Conservation (phyloP, 2,797 vertebrate species). For the Liasis olivaceus region DNA sequence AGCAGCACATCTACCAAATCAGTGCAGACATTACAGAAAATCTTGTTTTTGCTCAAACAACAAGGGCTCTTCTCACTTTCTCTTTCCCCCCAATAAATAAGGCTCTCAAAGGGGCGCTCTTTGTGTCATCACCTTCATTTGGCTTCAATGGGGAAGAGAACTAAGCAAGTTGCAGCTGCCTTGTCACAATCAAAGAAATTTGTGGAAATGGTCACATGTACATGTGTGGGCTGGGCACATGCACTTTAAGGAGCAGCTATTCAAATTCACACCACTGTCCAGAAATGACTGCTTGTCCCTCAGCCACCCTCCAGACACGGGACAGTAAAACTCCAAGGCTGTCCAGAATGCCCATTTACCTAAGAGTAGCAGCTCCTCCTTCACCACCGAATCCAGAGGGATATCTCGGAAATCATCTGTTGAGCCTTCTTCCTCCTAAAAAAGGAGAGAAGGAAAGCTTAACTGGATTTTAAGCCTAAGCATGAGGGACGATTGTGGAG, state of each 20-base stretch:
- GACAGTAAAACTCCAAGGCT: not conserved
- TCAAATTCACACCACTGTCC: not conserved
- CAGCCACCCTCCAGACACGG: not conserved
- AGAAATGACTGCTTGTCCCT: too few species aligned
- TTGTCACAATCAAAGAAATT: not conserved
- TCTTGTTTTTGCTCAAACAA: too few species aligned
- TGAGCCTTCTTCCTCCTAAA: conserved; percentile 77
- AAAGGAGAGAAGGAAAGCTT: not conserved
- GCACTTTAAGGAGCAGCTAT: not conserved
- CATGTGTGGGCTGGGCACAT: too few species aligned
- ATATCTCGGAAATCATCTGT: conserved; percentile 68
- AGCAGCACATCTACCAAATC: not conserved
- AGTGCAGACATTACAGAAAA: not conserved
- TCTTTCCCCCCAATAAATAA: too few species aligned
- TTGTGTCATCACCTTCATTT: not conserved
- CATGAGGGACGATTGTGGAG: not conserved
- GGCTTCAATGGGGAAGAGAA: not conserved
- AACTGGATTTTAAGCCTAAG: not conserved
- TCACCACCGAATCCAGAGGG: conserved; percentile 72
- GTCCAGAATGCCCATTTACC: conserved; percentile 58
- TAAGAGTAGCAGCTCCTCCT: conserved; percentile 72
- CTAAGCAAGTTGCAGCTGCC: not conserved
- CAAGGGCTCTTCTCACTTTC: not conserved
- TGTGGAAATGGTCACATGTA: not conserved
- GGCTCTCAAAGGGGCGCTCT: not conserved